These are phyloP conservation scores for Muscicapa adusta DNA, from an alignment of 2,113 vertebrate species.

Conservation along the genomic window DNA sequence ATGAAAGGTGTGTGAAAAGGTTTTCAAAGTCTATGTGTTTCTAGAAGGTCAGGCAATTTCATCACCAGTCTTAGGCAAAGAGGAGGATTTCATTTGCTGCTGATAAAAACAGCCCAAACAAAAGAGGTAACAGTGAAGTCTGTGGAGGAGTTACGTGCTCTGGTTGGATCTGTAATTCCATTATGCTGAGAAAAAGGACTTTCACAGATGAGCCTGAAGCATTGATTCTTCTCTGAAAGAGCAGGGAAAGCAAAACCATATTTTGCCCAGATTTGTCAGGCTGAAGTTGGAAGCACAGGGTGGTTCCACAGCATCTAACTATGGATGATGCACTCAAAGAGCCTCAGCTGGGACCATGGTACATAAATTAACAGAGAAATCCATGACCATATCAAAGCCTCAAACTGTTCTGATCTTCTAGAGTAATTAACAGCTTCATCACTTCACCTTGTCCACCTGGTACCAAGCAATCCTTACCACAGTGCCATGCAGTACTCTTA, in stretches of 20 bases:
- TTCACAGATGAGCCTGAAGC: not conserved
- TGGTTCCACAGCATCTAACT: not conserved
- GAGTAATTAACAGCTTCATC: not conserved
- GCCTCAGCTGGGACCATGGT: not conserved
- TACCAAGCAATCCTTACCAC: accelerated
- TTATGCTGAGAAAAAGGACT: not conserved
- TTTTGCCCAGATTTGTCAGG: not conserved
- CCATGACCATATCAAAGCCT: not conserved
- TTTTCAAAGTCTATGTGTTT: not conserved
- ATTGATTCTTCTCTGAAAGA: not conserved
- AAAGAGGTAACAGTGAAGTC: not conserved
- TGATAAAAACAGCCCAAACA: not conserved
- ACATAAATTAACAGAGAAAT: not conserved
- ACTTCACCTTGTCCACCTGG: accelerated
- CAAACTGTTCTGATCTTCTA: not conserved
- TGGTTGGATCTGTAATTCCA: not conserved
- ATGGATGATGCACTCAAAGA: not conserved
- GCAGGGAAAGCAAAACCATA: not conserved
- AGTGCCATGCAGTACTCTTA: not conserved
- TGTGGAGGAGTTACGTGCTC: not conserved
- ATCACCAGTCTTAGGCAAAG: not conserved
- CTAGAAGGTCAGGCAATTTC: not conserved
- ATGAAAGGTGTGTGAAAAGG: not conserved
- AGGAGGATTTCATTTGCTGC: not conserved
- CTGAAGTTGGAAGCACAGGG: not conserved